Base-by-base conservation (phyloP, 2,888 invertebrate species). In the Polyommatus icarus region DNA sequence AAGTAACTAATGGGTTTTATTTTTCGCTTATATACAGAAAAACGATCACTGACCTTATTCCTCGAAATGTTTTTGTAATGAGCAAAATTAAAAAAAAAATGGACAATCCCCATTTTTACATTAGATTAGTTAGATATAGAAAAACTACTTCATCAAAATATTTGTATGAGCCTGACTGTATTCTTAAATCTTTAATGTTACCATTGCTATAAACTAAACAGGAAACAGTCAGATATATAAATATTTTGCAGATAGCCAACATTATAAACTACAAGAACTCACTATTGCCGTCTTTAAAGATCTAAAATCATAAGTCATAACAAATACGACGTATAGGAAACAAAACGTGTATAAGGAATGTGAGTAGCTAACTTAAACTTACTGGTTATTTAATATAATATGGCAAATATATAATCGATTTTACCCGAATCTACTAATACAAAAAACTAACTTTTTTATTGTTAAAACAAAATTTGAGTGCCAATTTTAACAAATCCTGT, bases 271-370 rank as follows among this genome's bases (percentile, higher is more conserved):
- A 29, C 29, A 1, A 67, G 4, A 67, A 67, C 67, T 67, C 67
- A 61, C 61, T 32, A 67, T 67, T 67, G 15, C 10, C 24, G 3
- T 67, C 67, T 29, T 18, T 6, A 67, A 67, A 67, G 3, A 67
- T 67, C 67, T 67, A 67, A 67, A 67, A 29, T 67, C 29, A 32
- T 67, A 67, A 67, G 15, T 67, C 61, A 67, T 67, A 67, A 67
- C 67, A 67, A 67, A 18, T 67, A 67, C 18, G 15, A 29, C 18
- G 10, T 24, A 61, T 67, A 67, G 32, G 6, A 67, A 67, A 29
- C 29, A 6, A 67, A 67, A 67, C 15, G 15, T 15, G 15, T 32
- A 15, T 67, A 67, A 67, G 67, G 67, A 67, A 67, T 67, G 67
- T 67, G 15, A 67, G 15, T 3, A 67, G 67, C 67, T 67, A 67